Conservation (phyloP, 2,888 invertebrate species). For the Cataglyphis altisquamis region DNA sequence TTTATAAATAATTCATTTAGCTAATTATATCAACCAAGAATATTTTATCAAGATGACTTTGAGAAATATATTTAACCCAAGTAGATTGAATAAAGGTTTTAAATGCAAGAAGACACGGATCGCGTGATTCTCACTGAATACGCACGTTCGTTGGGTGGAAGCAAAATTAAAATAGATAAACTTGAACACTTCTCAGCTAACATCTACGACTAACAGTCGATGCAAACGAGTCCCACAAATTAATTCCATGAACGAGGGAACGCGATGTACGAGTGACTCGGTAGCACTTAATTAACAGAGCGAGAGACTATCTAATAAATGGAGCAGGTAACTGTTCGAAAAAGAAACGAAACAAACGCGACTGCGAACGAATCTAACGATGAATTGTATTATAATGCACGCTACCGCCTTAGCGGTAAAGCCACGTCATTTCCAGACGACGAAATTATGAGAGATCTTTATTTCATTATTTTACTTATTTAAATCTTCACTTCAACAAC, state of each 20-base stretch:
- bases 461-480: background rate
- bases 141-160: background rate
- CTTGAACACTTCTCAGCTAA: conserved; percentile 10
- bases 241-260: conserved; percentile 57
- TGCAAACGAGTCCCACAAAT: conserved; percentile 58
- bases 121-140: background rate
- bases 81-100: background rate
- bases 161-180: conserved; percentile 27
- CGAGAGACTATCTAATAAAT: conserved; percentile 38
- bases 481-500: background rate
- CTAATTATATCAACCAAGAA: background rate
- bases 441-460: background rate
- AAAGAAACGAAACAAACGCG: background rate
- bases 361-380: background rate
- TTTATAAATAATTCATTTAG: conserved; percentile 30
- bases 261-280: conserved; percentile 39
- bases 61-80: background rate
- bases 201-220: conserved; percentile 41
- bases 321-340: conserved; percentile 36
- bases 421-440: background rate
- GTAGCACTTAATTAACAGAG: conserved; percentile 51
- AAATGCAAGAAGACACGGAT: background rate
- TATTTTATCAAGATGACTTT: background rate
- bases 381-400: background rate
- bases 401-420: background rate